Evolutionary conservation across 1,140 invertebrate species (phyloP).

Genomic region (Magallana ariakensis): DNA sequence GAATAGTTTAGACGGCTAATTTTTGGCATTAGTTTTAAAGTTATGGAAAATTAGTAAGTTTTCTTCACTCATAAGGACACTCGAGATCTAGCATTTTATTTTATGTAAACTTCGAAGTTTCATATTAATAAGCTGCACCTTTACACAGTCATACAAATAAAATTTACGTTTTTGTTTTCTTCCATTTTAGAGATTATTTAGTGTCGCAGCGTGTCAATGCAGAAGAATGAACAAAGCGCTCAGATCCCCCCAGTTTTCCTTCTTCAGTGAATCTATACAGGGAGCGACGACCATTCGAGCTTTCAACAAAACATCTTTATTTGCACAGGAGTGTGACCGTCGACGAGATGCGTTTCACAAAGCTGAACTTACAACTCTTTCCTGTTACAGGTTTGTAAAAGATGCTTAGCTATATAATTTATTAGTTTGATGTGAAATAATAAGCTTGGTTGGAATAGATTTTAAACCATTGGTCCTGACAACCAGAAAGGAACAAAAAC

Average conservation of each 20-base stretch:
- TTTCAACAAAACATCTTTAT: conserved; percentile 79
- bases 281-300: conserved; percentile 82
- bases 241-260: conserved; percentile 81
- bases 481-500: no score
- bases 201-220: conserved; percentile 85
- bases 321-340: conserved; percentile 79
- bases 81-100: no score
- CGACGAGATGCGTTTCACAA: conserved; percentile 62
- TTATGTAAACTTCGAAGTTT: no score
- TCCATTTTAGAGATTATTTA: conserved; percentile 90
- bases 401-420: neutral
- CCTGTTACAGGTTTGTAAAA: neutral
- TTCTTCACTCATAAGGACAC: no score
- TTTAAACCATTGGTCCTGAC: no score
- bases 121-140: no score
- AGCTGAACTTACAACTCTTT: neutral
- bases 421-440: neutral
- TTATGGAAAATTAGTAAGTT: no score
- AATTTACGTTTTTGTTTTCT: neutral
- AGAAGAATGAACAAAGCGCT: conserved; percentile 80
- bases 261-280: conserved; percentile 80
- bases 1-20: no score
- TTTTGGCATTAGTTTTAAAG: no score
- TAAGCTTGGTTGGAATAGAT: no score
- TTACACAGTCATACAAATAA: no score